A percentile compares a stretch with the other conserved stretches of the same genome.
These are phyloP conservation scores for Oscheius sp. DNA, from an alignment of 2,888 invertebrate genomes.

Conservation along the genomic window DNA sequence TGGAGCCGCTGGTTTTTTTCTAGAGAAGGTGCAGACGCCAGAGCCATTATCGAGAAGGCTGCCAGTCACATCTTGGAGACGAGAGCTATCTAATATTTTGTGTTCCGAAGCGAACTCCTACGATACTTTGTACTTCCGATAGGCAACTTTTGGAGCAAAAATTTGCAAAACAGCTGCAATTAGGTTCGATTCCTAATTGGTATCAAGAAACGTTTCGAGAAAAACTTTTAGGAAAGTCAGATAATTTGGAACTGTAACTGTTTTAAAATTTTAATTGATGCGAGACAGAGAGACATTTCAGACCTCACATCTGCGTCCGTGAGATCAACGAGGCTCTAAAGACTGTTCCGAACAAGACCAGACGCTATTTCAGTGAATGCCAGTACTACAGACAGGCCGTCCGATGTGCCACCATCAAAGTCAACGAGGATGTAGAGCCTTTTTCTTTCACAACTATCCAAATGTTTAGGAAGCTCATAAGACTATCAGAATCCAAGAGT, in stretches of 20 bases:
- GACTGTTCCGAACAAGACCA: neutral
- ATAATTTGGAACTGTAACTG: neutral
- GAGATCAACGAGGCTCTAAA: conserved; percentile 15
- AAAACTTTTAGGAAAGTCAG: neutral
- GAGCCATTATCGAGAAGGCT: too few relatives aligned
- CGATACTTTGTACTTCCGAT: too few relatives aligned
- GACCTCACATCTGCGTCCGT: conserved; percentile 28
- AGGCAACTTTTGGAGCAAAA: too few relatives aligned
- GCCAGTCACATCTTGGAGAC: too few relatives aligned
- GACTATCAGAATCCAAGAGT: conserved; percentile 34
- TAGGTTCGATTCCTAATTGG: too few relatives aligned
- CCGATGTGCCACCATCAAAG: conserved; percentile 8
- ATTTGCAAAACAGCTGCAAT: too few relatives aligned
- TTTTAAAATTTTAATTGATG: too few relatives aligned
- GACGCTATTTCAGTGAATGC: neutral
- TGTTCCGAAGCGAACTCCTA: too few relatives aligned
- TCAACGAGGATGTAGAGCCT: neutral
- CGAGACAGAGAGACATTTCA: neutral
- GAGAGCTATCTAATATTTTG: too few relatives aligned
- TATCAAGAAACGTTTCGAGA: too few relatives aligned
- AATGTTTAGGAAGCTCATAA: conserved; percentile 1
- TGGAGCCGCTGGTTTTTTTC: too few relatives aligned
- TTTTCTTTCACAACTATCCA: neutral
- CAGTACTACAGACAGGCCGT: conserved; percentile 5
- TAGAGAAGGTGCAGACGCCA: too few relatives aligned